Evolutionary conservation across 2,113 vertebrate species (phyloP).

Genomic region (Penelope pileata): DNA sequence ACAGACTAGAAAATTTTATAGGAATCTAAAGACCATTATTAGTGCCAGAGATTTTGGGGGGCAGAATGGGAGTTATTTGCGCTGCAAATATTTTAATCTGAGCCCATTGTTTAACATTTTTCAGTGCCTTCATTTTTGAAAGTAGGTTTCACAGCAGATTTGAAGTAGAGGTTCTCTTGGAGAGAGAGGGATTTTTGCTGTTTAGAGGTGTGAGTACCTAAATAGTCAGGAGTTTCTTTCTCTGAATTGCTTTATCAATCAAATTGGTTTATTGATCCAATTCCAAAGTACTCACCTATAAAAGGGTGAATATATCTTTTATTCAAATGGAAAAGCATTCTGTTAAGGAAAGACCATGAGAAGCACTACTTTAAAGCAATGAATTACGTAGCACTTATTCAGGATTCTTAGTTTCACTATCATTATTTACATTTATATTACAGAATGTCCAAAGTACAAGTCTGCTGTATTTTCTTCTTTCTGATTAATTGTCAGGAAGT

Average conservation of each 20-base stretch:
- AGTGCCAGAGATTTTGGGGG: not conserved
- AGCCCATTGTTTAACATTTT: not conserved
- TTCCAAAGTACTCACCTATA: not conserved
- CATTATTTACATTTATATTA: slow-evolving; percentile 48
- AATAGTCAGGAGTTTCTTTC: not conserved
- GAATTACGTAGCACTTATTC: not conserved
- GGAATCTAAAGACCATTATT: not conserved
- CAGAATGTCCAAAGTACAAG: not conserved
- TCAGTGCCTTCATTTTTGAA: not conserved
- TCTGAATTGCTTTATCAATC: not conserved
- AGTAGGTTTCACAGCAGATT: not conserved
- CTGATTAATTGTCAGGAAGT: not conserved
- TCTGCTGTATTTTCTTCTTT: not conserved
- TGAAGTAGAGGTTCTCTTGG: not conserved
- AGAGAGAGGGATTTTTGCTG: not conserved
- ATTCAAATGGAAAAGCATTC: not conserved
- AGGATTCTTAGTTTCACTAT: not conserved
- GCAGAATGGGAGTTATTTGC: rapidly evolving
- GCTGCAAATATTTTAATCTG: not conserved
- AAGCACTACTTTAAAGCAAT: not conserved
- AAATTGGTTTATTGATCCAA: not conserved
- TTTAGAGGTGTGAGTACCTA: not conserved
- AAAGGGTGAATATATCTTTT: not conserved
- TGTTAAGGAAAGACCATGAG: not conserved
- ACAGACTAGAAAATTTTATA: not conserved